Conservation (phyloP, 2,113 vertebrate species). For the Cervus canadensis region DNA sequence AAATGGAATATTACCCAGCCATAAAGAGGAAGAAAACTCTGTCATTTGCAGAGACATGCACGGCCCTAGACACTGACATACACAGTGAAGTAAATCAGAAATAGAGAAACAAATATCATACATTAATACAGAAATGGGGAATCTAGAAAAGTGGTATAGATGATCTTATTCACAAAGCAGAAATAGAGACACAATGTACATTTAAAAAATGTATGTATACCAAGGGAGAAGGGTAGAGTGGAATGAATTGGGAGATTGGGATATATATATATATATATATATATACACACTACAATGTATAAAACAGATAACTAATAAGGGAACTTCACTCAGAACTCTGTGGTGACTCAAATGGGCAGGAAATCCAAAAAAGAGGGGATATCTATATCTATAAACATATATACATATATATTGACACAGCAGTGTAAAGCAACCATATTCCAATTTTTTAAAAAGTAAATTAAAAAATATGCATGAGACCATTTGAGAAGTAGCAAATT, state of each 20-base stretch:
- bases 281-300: not conserved
- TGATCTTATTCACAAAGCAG: not conserved
- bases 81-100: not conserved
- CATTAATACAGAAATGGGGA: not conserved
- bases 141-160: not conserved
- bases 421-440: not conserved
- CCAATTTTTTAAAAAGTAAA: not conserved
- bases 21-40: not conserved
- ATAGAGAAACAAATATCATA: not conserved
- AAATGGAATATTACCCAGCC: not conserved
- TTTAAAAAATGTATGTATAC: not conserved
- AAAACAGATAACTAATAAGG: not conserved
- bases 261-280: not conserved
- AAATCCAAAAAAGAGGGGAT: not conserved
- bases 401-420: not conserved
- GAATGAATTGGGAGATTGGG: not conserved
- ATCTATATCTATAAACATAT: not conserved
- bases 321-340: not conserved
- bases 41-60: not conserved
- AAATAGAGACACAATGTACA: not conserved
- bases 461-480: not conserved
- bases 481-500: not conserved
- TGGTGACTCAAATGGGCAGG: not conserved
- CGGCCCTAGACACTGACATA: not conserved
- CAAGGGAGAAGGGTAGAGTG: not conserved